A percentile compares a stretch with the other conserved stretches of the same genome.
Evolutionary conservation across 2,113 vertebrate species (phyloP).

Genomic region (Illadopsis cleaveri): DNA sequence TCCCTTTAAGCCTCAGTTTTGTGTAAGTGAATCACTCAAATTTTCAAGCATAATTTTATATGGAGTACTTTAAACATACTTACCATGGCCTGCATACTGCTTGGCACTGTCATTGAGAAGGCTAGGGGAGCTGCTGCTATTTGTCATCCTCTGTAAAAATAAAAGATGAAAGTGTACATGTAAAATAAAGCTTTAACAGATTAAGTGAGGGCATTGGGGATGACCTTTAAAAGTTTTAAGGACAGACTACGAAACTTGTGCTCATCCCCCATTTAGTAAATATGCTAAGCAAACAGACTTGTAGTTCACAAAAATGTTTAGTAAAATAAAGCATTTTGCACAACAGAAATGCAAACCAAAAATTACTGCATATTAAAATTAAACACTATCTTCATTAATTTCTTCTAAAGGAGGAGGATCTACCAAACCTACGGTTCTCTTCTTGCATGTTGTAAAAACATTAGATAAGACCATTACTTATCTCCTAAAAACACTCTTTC

Average conservation of each 20-base stretch:
- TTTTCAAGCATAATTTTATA: neutral
- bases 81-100: constrained; percentile 93
- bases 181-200: neutral
- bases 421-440: neutral
- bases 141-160: constrained; percentile 90
- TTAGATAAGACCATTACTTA: neutral
- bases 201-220: neutral
- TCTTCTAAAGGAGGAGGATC: neutral
- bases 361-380: neutral
- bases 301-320: neutral
- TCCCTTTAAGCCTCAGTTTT: neutral
- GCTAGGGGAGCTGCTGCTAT: constrained; percentile 97
- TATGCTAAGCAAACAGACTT: neutral
- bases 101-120: constrained; percentile 99
- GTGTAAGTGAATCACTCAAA: neutral
- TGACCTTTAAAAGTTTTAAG: neutral
- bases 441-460: neutral
- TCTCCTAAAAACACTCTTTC: neutral
- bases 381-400: neutral
- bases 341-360: neutral
- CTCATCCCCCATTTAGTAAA: neutral
- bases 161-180: neutral
- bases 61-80: constrained; percentile 30
- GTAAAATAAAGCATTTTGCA: neutral
- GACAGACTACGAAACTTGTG: neutral